Base-by-base conservation (phyloP, 2,888 invertebrate species). In the Epinotia bilunana region DNA sequence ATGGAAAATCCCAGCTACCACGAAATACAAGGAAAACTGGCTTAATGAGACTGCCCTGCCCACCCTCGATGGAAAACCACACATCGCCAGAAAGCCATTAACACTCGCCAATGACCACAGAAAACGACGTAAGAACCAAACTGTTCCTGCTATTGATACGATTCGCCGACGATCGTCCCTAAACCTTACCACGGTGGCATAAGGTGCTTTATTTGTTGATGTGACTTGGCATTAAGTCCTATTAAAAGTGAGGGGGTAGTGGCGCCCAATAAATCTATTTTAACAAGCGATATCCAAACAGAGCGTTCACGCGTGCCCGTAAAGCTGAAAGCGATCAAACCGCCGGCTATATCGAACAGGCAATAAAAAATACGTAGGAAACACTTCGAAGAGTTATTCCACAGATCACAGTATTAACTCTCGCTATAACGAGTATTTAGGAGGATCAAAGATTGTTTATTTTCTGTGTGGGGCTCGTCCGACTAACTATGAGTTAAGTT, bases 251-350 rank as follows among this genome's bases (percentile, higher is more conserved):
- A 55, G n/a, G 5, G 23, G 57, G 13, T 18, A 39, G 20, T 57
- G 55, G 64, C 57, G 57, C 63, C 70, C 49, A 64, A 64, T 74
- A 74, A 74, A 74, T 74, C 74, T 74, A 74, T 74, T 74, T 74
- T 64, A 74, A 74, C 70, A 70, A 65, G 74, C 70, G 64, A 70
- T 64, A 64, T 70, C 64, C 74, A 74, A 74, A 74, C 74, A 74
- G 58, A 74, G 69, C 69, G 69, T 62, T 64, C 49, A 67, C 72
- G 60, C 65, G 58, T 46, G 58, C 23, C 58, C 43, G 60, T 69
- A 69, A 58, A 39, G 39, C 60, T 69, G 58, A 58, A 69, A 60
- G 58, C 65, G 65, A 67, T 68, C 60, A 73, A 67, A 73, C 61
- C 67, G 49, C n/a, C 39, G 49, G 33, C 53, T 55, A 23, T 67